Percentiles rank a stretch among this genome's conserved stretches.
Conservation (phyloP, 23 tunicate species). For the Trididemnum nubilum region DNA sequence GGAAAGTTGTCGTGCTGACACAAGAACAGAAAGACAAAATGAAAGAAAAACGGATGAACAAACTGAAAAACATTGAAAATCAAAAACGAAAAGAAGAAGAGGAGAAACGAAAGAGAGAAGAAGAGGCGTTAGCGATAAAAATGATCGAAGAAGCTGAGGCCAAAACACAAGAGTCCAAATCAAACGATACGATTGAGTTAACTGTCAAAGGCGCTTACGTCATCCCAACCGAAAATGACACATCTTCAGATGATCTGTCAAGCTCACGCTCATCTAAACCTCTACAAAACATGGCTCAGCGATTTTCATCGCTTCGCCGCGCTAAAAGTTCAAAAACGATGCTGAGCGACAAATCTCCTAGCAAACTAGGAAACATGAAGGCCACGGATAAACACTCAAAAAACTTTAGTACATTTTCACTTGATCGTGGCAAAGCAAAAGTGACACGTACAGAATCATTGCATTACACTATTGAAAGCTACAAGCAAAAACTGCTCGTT, state of each 20-base stretch:
- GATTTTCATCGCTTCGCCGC: not conserved
- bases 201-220: conserved; percentile 40
- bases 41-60: not conserved
- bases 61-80: conserved; percentile 12
- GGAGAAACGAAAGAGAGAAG: not conserved
- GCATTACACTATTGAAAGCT: not conserved
- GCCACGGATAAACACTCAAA: no score
- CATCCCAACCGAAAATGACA: not conserved
- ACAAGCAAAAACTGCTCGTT: not conserved
- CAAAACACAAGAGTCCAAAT: conserved; percentile 19
- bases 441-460: not conserved
- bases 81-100: conserved; percentile 21
- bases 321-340: not conserved
- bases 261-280: not conserved
- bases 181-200: conserved; percentile 7
- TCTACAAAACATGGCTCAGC: not conserved
- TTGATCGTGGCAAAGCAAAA: not conserved
- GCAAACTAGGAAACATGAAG: not conserved
- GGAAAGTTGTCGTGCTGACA: conserved; percentile 3
- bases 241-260: not conserved
- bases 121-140: not conserved
- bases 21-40: conserved; percentile 1
- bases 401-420: not conserved
- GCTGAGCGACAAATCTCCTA: not conserved
- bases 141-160: conserved; percentile 24